Percentiles rank a stretch among this genome's conserved stretches.
Conservation (phyloP, 2,888 invertebrate species). For the Callosobruchus maculatus region DNA sequence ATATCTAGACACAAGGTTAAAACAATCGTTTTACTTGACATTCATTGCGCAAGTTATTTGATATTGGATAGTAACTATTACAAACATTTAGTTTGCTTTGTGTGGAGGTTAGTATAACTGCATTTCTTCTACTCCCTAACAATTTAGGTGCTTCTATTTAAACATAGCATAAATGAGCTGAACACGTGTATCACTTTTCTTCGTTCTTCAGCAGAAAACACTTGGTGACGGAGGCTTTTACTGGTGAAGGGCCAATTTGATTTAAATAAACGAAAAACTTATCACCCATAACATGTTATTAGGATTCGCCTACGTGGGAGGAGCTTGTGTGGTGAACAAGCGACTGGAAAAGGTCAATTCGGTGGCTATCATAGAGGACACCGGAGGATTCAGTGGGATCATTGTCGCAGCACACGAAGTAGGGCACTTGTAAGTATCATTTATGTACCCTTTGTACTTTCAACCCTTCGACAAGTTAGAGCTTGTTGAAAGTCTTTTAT, state of each 20-base stretch:
- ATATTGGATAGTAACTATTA: too few species aligned
- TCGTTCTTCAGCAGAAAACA: not conserved
- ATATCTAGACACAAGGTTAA: too few species aligned
- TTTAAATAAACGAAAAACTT: not conserved
- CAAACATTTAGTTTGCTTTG: too few species aligned
- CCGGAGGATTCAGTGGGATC: slow-evolving; percentile 93
- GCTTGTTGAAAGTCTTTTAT: too few species aligned
- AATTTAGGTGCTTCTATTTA: not conserved
- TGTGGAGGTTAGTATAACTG: too few species aligned
- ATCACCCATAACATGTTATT: slow-evolving; percentile 22
- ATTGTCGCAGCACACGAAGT: slow-evolving; percentile 96
- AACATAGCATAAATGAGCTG: not conserved
- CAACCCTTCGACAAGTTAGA: too few species aligned
- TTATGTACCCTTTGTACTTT: not conserved
- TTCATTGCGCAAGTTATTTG: too few species aligned
- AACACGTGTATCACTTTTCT: not conserved
- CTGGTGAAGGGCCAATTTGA: slow-evolving; percentile 15
- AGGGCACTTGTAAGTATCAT: slow-evolving; percentile 83
- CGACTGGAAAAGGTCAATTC: slow-evolving; percentile 93
- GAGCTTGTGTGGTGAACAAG: slow-evolving; percentile 94
- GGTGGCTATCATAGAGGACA: slow-evolving; percentile 94
- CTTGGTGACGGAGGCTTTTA: slow-evolving; percentile 15
- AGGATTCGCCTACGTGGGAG: slow-evolving; percentile 96
- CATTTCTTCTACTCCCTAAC: too few species aligned
- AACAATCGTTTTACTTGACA: too few species aligned